Base-by-base conservation (phyloP, 2,797 vertebrate genomes). In the Apogon hyalosoma region DNA sequence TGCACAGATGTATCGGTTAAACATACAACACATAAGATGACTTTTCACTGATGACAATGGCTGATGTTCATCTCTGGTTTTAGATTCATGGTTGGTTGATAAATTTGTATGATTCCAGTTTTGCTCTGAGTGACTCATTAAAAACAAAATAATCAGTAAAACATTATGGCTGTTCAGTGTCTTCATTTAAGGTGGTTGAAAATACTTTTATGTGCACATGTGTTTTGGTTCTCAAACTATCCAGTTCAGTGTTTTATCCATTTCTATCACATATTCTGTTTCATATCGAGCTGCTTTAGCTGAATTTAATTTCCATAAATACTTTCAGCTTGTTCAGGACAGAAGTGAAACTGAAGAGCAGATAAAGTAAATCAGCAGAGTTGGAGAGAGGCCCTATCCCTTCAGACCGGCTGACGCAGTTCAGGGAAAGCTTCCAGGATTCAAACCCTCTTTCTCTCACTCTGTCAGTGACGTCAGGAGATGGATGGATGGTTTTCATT, bases 401-500 rank as follows among this genome's bases (percentile, higher is more conserved):
- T 14, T 47, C 13, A 71, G 55, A 54, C 2, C 21, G 52, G 58
- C 21, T 73, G 71, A 84, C 36, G 47, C 53, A 82, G 33, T 59
- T 72, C 59, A 72, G 69, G 81, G 83, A 86, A 82, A 50, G 48
- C 63, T 80, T 85, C 79, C 80, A 85, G 48, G 72, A 72, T 73
- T 68, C 58, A 79, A 53, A 77, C 59, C 6, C 24, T 51, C 43
- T 71, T 38, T 64, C 69, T 73, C 49, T 66, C 64, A n/a, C 11
- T 0, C 8, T 48, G 52, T 80, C 81, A 68, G 60, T 71, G 64
- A 84, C 67, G 53, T 88, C 85, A 85, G 62, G 69, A 87, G 73
- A 86, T 76, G 59, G 84, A 91, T 86, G 72, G 83, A 90, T 92
- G 80, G 74, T 83, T 91, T 89, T 92, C 84, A 93, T 91, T 91